These are phyloP conservation scores for Crossocerus cetratus DNA, from an alignment of 2,888 invertebrate species.

Conservation along the genomic window DNA sequence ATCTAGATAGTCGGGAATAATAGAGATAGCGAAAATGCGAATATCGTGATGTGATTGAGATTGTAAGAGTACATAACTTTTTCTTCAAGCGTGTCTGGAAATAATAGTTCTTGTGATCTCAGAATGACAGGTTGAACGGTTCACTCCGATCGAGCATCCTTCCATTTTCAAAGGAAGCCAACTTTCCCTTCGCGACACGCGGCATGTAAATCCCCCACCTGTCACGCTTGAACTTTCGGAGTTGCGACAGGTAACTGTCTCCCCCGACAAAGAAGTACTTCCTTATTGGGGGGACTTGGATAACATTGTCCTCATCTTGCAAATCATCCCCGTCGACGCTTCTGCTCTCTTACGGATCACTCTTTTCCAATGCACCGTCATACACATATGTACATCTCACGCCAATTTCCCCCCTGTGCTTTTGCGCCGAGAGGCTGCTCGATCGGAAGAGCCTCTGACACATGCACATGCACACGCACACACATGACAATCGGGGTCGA, in stretches of 20 bases:
- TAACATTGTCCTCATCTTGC: not conserved
- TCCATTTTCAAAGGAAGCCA: conserved; percentile 28
- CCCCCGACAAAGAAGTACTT: not conserved
- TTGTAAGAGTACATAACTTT: not conserved
- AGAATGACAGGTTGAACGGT: conserved; percentile 15
- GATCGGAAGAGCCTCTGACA: too few species aligned
- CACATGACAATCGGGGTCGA: not conserved
- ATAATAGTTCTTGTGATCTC: conserved; percentile 9
- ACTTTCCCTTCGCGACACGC: conserved; percentile 41
- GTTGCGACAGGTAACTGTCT: conserved; percentile 25
- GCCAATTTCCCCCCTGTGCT: too few species aligned
- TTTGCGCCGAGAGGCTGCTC: too few species aligned
- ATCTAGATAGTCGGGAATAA: not conserved
- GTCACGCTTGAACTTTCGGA: conserved; percentile 26
- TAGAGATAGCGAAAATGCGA: not conserved
- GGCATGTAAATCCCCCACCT: conserved; percentile 4
- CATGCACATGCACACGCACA: too few species aligned
- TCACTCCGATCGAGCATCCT: conserved; percentile 37
- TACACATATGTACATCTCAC: too few species aligned
- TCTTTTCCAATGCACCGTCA: too few species aligned
- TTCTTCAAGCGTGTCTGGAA: conserved; percentile 15
- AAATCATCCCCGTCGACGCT: too few species aligned
- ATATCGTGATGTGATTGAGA: not conserved
- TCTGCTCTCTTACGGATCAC: too few species aligned
- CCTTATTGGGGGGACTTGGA: conserved; percentile 27